These are phyloP conservation scores for Sebastes variabilis DNA, from an alignment of 2,797 vertebrate species.

Conservation along the genomic window DNA sequence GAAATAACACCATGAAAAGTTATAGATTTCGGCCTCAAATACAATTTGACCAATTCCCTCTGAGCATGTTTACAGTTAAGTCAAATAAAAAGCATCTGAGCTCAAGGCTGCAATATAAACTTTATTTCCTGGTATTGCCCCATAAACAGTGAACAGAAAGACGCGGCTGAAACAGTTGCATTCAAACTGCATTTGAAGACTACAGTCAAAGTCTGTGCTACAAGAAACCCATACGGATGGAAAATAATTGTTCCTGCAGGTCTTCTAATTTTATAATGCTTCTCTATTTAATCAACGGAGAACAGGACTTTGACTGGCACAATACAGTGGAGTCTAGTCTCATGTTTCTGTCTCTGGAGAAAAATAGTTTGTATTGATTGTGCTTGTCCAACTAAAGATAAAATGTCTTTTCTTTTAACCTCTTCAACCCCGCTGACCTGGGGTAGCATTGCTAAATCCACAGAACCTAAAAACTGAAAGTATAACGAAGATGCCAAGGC, in stretches of 20 bases:
- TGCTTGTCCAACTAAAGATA: background rate
- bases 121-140: background rate
- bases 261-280: background rate
- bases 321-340: slow-evolving; percentile 6
- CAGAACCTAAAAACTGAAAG: background rate
- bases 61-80: background rate
- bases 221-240: background rate
- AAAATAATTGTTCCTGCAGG: background rate
- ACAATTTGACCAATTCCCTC: background rate
- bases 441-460: background rate
- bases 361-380: slow-evolving; percentile 52
- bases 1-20: background rate
- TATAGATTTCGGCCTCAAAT: slow-evolving; percentile 17
- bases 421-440: background rate
- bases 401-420: slow-evolving; percentile 5
- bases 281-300: background rate
- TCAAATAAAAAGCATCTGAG: slow-evolving; percentile 11
- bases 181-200: background rate
- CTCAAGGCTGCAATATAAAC: background rate
- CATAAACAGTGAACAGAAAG: background rate
- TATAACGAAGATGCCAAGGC: background rate
- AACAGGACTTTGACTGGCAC: background rate
- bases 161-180: background rate
- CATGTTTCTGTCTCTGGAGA: slow-evolving; percentile 42
- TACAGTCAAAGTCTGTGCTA: background rate